Base-by-base conservation (phyloP, 1,140 invertebrate species). In the Alviniconcha marisindica region DNA sequence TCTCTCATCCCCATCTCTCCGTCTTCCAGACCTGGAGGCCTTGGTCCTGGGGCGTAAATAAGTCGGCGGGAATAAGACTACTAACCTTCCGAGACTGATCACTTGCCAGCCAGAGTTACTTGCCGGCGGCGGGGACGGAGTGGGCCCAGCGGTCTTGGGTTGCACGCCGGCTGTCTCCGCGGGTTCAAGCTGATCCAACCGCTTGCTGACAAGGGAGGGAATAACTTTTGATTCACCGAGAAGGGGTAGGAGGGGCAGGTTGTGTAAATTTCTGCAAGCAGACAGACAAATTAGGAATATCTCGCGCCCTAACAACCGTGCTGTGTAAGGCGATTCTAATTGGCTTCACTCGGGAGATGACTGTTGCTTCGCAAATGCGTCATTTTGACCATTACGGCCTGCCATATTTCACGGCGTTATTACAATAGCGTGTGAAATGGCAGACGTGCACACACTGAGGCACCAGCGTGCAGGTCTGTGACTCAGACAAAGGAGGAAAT, bases 251-350 rank as follows among this genome's bases (percentile, higher is more conserved):
- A 24, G 44, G 42, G 42, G 73, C 44, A 36, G 33, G 1, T 38
- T 24, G 42, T 21, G 73, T 76, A 76, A 76, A 76, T 76, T 76
- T 42, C 12, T 40, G 4, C 28, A 24, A 31, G 36, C 31, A 18
- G 44, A 54, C 73, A 76, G 73, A 76, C 40, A 76, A 76, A 76
- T 76, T 76, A 51, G 73, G 42, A 76, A 76, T 54, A 54, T 51
- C 44, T 18, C 31, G 24, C 73, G 42, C 15, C 73, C 40, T 38
- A 76, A 76, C 73, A 76, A 76, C 31, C 73, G 42, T 42, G 24
- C 42, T 24, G 18, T 28, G 73, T 51, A 76, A 76, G 3, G 31
- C 73, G 73, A 76, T 48, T 51, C 73, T 51, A 76, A 76, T 76
- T 76, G 73, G 31, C 42, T 12, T 0, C 1, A 4, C 44, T 31